Percentiles rank a stretch among this genome's conserved stretches.
Evolutionary conservation across 2,113 vertebrate species (phyloP).

Genomic region (Ictalurus furcatus): DNA sequence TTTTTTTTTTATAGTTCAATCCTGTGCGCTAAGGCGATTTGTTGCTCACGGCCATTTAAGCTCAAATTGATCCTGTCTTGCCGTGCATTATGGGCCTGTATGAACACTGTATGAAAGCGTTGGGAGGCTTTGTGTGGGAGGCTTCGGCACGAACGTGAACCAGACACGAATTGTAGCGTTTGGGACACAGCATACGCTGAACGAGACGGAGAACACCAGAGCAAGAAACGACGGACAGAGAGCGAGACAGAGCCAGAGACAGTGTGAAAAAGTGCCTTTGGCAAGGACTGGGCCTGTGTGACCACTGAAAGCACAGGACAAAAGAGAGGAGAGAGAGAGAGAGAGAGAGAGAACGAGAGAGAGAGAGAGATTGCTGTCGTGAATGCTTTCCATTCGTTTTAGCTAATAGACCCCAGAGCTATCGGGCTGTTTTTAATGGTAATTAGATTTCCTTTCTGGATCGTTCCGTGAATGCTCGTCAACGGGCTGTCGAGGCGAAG

Average conservation of each 20-base stretch:
- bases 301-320: slow-evolving; percentile 41
- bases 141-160: background rate
- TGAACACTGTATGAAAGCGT: background rate
- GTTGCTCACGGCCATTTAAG: background rate
- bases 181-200: slow-evolving; percentile 3
- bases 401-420: slow-evolving; percentile 63
- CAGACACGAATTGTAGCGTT: background rate
- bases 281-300: slow-evolving; percentile 45
- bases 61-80: background rate
- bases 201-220: background rate
- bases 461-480: slow-evolving; percentile 60
- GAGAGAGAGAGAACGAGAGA: slow-evolving; percentile 14
- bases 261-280: slow-evolving; percentile 55
- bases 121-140: background rate
- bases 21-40: background rate
- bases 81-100: background rate
- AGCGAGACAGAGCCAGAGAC: slow-evolving; percentile 8
- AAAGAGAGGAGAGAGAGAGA: slow-evolving; percentile 5
- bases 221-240: background rate
- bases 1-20: background rate
- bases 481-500: slow-evolving; percentile 62
- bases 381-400: slow-evolving; percentile 57
- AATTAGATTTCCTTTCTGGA: slow-evolving; percentile 70
- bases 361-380: slow-evolving; percentile 38
- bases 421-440: slow-evolving; percentile 63